Percentiles rank a stretch among this genome's conserved stretches.
Conservation (phyloP, 2,888 invertebrate species). For the Gasteruption jaculator region DNA sequence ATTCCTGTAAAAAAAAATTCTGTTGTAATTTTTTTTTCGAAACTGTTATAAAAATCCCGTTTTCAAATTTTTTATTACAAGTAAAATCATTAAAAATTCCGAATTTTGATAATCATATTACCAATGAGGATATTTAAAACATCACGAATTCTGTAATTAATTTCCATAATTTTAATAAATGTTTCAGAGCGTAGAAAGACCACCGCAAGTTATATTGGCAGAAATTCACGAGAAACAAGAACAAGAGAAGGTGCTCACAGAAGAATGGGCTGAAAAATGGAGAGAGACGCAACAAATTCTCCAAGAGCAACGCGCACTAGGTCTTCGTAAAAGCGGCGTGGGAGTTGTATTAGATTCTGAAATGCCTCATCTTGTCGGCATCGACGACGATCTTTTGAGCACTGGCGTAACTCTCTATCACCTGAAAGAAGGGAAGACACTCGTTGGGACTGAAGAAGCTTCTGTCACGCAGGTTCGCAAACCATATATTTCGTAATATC, state of each 20-base stretch:
- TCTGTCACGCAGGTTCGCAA: constrained; percentile 51
- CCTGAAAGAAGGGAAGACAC: constrained; percentile 84
- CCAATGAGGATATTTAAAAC: neutral
- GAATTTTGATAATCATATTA: too few relatives aligned
- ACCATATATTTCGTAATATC: too few relatives aligned
- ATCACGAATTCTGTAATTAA: constrained; percentile 10
- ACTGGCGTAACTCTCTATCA: constrained; percentile 91
- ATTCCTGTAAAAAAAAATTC: too few relatives aligned
- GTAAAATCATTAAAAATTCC: too few relatives aligned
- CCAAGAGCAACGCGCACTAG: constrained; percentile 82
- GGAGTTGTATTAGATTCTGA: constrained; percentile 88
- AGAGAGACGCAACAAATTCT: constrained; percentile 83
- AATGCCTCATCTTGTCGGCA: constrained; percentile 87
- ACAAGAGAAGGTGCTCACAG: constrained; percentile 82
- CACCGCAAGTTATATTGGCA: constrained; percentile 66
- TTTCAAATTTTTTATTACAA: too few relatives aligned
- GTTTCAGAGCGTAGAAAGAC: constrained; percentile 52
- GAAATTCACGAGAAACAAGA: constrained; percentile 87
- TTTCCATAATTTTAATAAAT: neutral
- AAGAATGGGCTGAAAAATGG: constrained; percentile 94
- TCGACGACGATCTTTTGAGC: constrained; percentile 84
- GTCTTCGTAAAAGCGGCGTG: constrained; percentile 79
- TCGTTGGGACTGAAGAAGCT: constrained; percentile 76
- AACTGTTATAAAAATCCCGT: too few relatives aligned
- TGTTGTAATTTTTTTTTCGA: too few relatives aligned